Evolutionary conservation across 2,888 invertebrate species (phyloP), one percentile per base, ranked within the genome.

Genomic region (Drosophila monieri): DNA sequence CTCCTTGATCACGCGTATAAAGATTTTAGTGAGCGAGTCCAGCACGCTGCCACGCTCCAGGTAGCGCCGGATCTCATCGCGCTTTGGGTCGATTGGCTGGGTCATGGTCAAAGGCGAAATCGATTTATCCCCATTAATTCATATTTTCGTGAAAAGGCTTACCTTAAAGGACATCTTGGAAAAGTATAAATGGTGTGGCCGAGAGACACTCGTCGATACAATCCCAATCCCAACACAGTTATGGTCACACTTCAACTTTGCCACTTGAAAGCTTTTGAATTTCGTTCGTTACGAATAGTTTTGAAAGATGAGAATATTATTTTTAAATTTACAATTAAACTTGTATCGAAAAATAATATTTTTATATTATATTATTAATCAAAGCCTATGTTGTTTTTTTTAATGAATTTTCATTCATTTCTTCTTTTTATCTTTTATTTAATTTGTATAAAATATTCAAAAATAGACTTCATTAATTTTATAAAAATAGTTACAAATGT

Each of bases 51-150:
- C 85, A n/a, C 89, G 85, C 56, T 91, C 91, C 49, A 91, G 84
- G 65, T 92, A 91, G 30, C 90, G 90, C 1, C 91, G 90, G 55
- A 91, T 91, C 71, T 92, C 91, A 77, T 91, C 91, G 12, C 91
- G 91, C 64, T 90, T 91, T 1, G 89, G 90, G 73, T 91, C 91
- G 48, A 91, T 92, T 21, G 91, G 92, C 91, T 91, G 59, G 2
- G 60, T 32, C 62, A 61, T 61, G 3, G 62, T 41, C 43, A 43
- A 12, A 21, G 21, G 43, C 12, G 4, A 9, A 23, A n/a, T 5
- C 23, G 6, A 32, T 25, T 25, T 8, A 21, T 62, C 23, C 14
- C 8, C 6, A 27, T 30, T 23, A n/a, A n/a, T n/a, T 32, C n/a
- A 44, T 21, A 18, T 15, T 32, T 41, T 6, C 27, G 18, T 30